These are phyloP conservation scores for Diplolepis rosae DNA, from an alignment of 2,888 invertebrate species.

Conservation along the genomic window DNA sequence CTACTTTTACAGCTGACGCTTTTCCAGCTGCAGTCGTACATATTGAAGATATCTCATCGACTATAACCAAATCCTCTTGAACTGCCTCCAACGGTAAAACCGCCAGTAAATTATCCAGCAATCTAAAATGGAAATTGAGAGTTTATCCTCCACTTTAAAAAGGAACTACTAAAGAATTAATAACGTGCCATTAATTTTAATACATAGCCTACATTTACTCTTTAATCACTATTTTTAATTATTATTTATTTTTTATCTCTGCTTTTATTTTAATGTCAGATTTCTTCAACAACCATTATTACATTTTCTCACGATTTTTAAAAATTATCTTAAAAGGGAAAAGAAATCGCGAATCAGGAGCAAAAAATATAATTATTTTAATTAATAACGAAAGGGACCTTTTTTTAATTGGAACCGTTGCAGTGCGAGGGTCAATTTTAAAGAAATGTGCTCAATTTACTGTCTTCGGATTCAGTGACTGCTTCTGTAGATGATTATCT, in stretches of 20 bases:
- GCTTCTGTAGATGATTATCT: conserved; percentile 7
- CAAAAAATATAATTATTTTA: conserved; percentile 10
- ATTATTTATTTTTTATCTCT: neutral
- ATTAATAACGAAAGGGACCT: neutral
- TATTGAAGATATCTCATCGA: neutral
- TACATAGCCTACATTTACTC: neutral
- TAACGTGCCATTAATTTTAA: conserved; percentile 14
- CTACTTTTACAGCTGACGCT: conserved; percentile 28
- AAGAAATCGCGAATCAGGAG: conserved; percentile 4
- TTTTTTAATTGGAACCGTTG: conserved; percentile 7
- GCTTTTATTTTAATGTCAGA: neutral
- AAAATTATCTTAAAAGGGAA: neutral
- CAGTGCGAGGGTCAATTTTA: conserved; percentile 9
- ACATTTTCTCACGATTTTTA: neutral
- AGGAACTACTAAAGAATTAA: conserved; percentile 3
- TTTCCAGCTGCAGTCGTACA: conserved; percentile 28
- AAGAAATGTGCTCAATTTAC: conserved; percentile 7
- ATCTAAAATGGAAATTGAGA: conserved; percentile 23
- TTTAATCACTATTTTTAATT: neutral
- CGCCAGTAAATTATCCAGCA: conserved; percentile 8
- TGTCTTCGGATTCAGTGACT: conserved; percentile 8
- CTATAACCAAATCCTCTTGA: conserved; percentile 9
- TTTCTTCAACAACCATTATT: neutral
- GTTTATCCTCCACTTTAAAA: conserved; percentile 1
- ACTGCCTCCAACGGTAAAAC: conserved; percentile 19